Conservation (phyloP, 2,797 vertebrate genomes). For the Hydrocynus forskahlii region DNA sequence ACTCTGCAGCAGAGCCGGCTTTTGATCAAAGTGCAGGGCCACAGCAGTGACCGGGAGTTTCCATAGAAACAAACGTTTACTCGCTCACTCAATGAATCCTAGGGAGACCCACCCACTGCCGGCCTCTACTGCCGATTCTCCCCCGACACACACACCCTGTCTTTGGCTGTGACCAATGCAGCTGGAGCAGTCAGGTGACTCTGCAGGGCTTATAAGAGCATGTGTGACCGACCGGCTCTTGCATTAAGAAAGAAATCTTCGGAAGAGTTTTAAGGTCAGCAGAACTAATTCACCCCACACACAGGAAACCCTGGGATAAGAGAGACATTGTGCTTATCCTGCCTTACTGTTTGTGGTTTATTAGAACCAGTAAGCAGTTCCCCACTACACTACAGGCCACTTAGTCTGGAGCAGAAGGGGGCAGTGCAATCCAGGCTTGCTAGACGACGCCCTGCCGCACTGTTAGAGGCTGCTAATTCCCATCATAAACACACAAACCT, state of each 20-base stretch:
- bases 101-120: constrained; percentile 25
- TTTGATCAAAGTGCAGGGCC: constrained; percentile 65
- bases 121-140: background rate
- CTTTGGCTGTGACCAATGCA: constrained; percentile 51
- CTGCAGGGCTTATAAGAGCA: constrained; percentile 52
- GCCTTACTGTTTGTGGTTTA: constrained; percentile 4
- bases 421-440: constrained; percentile 5
- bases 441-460: background rate
- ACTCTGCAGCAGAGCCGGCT: background rate
- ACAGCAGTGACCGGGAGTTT: constrained; percentile 60
- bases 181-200: constrained; percentile 52
- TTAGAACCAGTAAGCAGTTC: constrained; percentile 24
- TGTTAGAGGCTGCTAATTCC: constrained; percentile 3
- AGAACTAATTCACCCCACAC: constrained; percentile 27
- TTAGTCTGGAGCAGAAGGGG: constrained; percentile 34
- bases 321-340: constrained; percentile 50
- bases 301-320: constrained; percentile 45
- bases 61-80: constrained; percentile 53
- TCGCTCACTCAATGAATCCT: constrained; percentile 18
- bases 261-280: constrained; percentile 40
- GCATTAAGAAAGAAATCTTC: constrained; percentile 64
- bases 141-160: constrained; percentile 19
- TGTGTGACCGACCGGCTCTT: constrained; percentile 65
- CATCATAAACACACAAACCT: background rate
- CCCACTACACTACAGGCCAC: constrained; percentile 32